A percentile compares a stretch with the other conserved stretches of the same genome.
These are phyloP conservation scores for Sepioteuthis lessoniana DNA, from an alignment of 2,888 invertebrate species.

Conservation along the genomic window DNA sequence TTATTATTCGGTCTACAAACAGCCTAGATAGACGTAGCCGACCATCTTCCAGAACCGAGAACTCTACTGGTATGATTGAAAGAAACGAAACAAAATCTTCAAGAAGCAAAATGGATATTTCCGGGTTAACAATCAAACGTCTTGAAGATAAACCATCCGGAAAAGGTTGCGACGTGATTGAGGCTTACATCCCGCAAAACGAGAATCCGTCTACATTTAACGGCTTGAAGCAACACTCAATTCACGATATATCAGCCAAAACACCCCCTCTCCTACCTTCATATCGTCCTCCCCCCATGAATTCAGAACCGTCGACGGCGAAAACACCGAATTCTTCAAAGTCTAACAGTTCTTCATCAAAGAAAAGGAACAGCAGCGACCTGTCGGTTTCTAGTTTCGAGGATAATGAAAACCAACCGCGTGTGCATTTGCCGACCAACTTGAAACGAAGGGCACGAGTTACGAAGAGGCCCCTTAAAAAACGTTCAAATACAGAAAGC, in stretches of 20 bases:
- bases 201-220: not conserved
- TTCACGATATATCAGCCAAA: not conserved
- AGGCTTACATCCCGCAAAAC: not conserved
- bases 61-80: not conserved
- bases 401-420: not conserved
- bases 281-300: not conserved
- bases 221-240: not conserved
- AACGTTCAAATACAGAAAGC: not conserved
- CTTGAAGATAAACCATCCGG: conserved; percentile 37
- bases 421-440: not conserved
- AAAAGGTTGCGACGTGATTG: not conserved
- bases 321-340: not conserved
- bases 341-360: not conserved
- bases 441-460: not conserved
- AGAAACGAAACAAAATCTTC: not conserved
- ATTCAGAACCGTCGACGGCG: not conserved
- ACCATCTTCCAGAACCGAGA: not conserved
- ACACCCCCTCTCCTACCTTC: not conserved
- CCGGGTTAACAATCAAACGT: not conserved
- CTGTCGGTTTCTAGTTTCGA: not conserved
- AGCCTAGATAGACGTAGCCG: not conserved
- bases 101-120: not conserved
- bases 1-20: not conserved
- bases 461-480: not conserved
- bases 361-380: not conserved